phyloP scores from a whole-genome alignment of 2,113 vertebrate species.

The Entomyzon cyanotis region DNA sequence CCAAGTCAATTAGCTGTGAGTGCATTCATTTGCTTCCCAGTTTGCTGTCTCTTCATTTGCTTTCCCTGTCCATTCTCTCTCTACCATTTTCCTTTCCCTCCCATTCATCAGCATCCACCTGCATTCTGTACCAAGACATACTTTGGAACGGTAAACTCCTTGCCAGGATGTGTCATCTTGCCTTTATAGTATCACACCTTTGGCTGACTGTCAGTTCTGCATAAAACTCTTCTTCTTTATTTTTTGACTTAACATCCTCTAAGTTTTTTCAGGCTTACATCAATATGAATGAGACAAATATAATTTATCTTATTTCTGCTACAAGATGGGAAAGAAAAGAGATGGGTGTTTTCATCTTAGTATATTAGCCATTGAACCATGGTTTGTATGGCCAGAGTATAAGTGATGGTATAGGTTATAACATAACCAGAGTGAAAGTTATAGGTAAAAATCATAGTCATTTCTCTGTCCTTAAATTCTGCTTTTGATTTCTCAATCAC shows the following conservation, averaged over 20 bases:
- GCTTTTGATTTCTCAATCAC: background rate
- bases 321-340: background rate
- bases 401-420: background rate
- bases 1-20: background rate
- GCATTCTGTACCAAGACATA: background rate
- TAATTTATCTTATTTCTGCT: background rate
- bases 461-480: background rate
- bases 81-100: background rate
- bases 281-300: background rate
- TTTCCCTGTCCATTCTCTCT: background rate
- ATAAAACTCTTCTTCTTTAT: background rate
- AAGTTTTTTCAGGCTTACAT: background rate
- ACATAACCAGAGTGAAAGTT: background rate
- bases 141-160: background rate
- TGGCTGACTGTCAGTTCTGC: background rate
- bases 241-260: background rate
- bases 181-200: background rate
- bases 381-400: background rate
- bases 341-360: background rate
- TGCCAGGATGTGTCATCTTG: background rate
- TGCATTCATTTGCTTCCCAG: background rate
- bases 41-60: background rate
- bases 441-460: background rate
- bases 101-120: background rate
- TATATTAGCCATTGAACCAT: background rate